phyloP scores from a whole-genome alignment of 2,113 vertebrate genomes.

The Sphaerodactylus townsendi region DNA sequence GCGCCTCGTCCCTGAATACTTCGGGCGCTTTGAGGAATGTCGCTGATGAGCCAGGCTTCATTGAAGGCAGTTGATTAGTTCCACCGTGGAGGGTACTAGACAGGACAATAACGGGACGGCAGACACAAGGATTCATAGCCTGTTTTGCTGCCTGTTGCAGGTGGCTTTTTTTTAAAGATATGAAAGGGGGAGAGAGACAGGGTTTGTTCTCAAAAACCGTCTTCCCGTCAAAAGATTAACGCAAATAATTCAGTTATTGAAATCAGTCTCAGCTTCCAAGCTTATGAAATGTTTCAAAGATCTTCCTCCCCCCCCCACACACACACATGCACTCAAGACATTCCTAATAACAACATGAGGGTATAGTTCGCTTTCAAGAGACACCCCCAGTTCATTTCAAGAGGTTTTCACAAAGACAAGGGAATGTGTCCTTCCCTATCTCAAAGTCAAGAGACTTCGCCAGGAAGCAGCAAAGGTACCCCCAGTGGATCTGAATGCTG shows the following conservation, averaged over 20 bases:
- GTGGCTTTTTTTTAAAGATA: conserved; percentile 69
- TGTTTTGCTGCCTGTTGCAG: conserved; percentile 81
- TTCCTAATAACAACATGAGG: background rate
- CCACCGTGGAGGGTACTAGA: conserved; percentile 78
- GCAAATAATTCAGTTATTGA: conserved; percentile 46
- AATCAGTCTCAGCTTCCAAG: conserved; percentile 17
- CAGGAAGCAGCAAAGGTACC: background rate
- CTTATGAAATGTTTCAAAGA: conserved; percentile 25
- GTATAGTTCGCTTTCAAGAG: background rate
- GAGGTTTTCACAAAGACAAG: background rate
- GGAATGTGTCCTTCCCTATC: background rate
- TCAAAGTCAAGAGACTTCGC: background rate
- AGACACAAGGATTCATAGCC: conserved; percentile 85
- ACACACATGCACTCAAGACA: too few species aligned
- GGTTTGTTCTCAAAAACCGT: conserved; percentile 57
- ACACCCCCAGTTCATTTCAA: background rate
- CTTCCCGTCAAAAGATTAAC: conserved; percentile 65
- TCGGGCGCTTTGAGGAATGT: conserved; percentile 74
- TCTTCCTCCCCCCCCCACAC: background rate
- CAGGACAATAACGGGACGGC: conserved; percentile 79
- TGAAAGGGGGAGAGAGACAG: conserved; percentile 61
- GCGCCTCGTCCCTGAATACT: conserved; percentile 67
- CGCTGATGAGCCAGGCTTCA: conserved; percentile 66
- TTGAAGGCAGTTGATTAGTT: conserved; percentile 73
- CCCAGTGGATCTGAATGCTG: too few species aligned